phyloP scores from a whole-genome alignment of 2,797 vertebrate genomes.

The Rhodeus uyekii region DNA sequence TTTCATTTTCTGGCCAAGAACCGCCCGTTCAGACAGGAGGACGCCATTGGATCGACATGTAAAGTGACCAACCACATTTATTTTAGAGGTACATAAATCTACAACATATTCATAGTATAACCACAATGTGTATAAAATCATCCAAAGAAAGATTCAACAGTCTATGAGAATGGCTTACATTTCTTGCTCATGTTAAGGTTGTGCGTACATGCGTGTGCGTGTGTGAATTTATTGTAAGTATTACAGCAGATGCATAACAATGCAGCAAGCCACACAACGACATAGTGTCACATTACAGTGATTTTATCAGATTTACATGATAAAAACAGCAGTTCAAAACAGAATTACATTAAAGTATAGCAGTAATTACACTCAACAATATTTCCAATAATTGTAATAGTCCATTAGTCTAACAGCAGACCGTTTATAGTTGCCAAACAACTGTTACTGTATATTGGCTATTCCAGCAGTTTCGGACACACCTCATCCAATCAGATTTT shows the following conservation, averaged over 20 bases:
- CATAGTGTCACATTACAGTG: background rate
- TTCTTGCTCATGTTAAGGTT: background rate
- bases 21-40: background rate
- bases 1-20: constrained; percentile 29
- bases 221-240: background rate
- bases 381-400: background rate
- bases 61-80: constrained; percentile 16
- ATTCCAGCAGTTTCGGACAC: background rate
- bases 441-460: background rate
- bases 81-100: background rate
- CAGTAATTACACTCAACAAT: background rate
- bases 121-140: background rate
- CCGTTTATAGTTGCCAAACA: background rate
- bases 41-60: background rate
- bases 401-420: background rate
- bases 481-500: constrained; percentile 1
- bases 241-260: background rate
- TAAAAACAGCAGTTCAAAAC: background rate
- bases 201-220: background rate
- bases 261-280: background rate
- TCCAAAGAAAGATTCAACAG: background rate
- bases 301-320: background rate
- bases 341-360: background rate
- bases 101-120: background rate
- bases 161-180: background rate